These are phyloP conservation scores for Tipula vernalis DNA, from an alignment of 2,888 invertebrate genomes.

Conservation along the genomic window DNA sequence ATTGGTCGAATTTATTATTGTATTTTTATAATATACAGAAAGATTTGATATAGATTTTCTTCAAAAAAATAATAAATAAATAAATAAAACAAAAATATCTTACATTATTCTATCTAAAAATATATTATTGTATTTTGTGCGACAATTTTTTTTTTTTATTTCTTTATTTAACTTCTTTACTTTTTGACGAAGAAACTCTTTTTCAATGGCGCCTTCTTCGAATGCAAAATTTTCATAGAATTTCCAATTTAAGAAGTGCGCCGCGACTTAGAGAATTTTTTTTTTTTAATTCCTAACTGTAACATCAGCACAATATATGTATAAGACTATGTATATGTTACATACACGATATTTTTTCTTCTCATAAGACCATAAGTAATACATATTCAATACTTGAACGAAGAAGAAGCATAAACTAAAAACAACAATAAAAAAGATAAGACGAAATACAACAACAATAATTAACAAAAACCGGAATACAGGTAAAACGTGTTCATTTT, in stretches of 20 bases:
- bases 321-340: background rate
- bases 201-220: background rate
- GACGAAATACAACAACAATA: background rate
- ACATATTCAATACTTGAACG: too few relatives aligned
- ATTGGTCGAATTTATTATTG: background rate
- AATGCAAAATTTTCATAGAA: background rate
- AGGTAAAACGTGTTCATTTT: constrained; percentile 4
- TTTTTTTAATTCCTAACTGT: background rate
- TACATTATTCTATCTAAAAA: background rate
- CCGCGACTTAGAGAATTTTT: background rate
- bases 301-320: background rate
- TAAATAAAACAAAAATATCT: background rate
- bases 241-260: background rate
- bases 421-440: background rate
- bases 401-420: background rate
- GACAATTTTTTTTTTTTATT: background rate
- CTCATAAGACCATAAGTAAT: background rate
- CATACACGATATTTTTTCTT: background rate
- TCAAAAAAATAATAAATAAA: background rate
- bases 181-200: background rate
- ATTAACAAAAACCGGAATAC: background rate
- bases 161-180: background rate
- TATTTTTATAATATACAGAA: background rate
- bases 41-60: background rate
- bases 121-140: background rate